Base-by-base conservation (phyloP, 30 jellyfish, hydroid and myxozoan species). In the Hydractinia echinata region DNA sequence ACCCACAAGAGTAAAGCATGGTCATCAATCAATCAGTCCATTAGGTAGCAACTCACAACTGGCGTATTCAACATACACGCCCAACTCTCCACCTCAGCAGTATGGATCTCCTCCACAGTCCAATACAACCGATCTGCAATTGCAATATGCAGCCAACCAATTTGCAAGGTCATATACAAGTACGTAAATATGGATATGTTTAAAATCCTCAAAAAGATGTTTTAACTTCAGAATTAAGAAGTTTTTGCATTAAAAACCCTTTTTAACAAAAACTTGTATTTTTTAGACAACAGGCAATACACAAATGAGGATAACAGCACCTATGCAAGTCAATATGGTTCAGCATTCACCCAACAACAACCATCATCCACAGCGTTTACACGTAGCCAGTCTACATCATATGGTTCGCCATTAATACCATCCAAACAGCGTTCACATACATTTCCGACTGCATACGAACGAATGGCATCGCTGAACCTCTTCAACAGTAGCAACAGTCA, bases 1-100 rank as follows among this genome's bases (percentile, higher is more conserved):
- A 9, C 96, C 96, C 10, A 89, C 96, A 54, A 73, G 96, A 77
- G 76, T 82, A 84, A 89, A 89, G 74, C 74, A n/a, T 13, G 44
- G 44, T 30, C 44, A 30, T 30, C 44, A 30, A 30, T 30, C 44
- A 1, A 64, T 64, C 0, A 64, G 74, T 64, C 74, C 74, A 13
- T 51, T 64, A 6, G 74, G 74, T n/a, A 64, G 74, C 18, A 64
- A 64, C 39, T 64, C 74, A 13, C 74, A 64, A 64, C 19, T 64
- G 19, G 19, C 19, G 51, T 51, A 64, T n/a, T 44, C 74, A 0
- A 44, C 19, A 13, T 64, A 64, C 39, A 64, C 74, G 19, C 74
- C 74, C 1, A 64, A 64, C 39, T 64, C 74, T 7, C 74, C 74
- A 7, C 1, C 39, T n/a, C 74, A 64, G 74, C 74, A 64, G 39